Base-by-base conservation (phyloP, 2,797 vertebrate genomes). In the Odontamblyopus rebecca region DNA sequence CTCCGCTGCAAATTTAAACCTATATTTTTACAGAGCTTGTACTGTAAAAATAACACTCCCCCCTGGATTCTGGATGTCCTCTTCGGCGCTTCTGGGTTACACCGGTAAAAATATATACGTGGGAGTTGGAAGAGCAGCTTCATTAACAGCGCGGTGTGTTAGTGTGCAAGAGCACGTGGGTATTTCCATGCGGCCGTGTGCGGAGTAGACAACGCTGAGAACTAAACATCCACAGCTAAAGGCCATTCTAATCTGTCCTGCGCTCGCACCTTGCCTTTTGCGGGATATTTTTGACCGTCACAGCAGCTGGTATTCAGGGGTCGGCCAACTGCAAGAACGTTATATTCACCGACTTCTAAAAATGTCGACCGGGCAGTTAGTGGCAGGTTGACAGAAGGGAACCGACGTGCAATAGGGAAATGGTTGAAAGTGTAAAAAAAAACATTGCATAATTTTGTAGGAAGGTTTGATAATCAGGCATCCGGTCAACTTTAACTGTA, bases 141-240 rank as follows among this genome's bases (percentile, higher is more conserved):
- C 71, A 59, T 85, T 89, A 85, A 87, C 76, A 69, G 80, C 71
- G 79, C 83, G 71, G 83, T 85, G 80, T 85, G 82, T 79, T 71
- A 77, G 85, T 83, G 88, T 85, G 86, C 82, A 68, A 69, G 54
- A 69, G 81, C 88, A 88, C 74, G 84, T 86, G 86, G 89, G 82
- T 75, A 26, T 66, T 68, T 67, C 15, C 77, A 67, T 64, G 75
- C 80, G 81, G 77, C 63, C 59, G 30, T 72, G 75, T 72, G 70
- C 67, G 41, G 13, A 48, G 44, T 5, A 48, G 12, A 48, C 44
- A 48, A 48, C 44, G 70, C 63, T 11, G 63, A 66, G 41, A 50
- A 68, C 19, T 64, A 56, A 68, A 51, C 56, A 51, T 57, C 11
- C 27, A 50, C 7, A 32, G 27, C 27, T 50, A 53, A 67, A 51